Base-by-base conservation (phyloP, 2,797 vertebrate genomes). In the Anas bernieri region DNA sequence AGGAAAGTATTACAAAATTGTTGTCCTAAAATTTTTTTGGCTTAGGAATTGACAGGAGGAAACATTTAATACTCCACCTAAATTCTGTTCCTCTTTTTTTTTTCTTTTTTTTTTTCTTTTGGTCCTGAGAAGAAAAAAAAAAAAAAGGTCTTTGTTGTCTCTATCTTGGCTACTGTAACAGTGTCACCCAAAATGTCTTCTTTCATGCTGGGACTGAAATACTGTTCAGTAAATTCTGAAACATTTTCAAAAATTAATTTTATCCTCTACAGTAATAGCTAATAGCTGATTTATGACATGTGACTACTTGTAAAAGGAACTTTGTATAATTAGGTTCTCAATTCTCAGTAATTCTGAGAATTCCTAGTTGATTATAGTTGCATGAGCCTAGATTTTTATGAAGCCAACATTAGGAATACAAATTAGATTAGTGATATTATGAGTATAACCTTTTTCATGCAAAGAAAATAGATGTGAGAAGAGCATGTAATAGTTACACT, bases 321-420 rank as follows among this genome's bases (percentile, higher is more conserved):
- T 93, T 96, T 82, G 12, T 94, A 84, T 96, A 95, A 96, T 95
- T 95, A 90, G 50, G 59, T 90, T 96, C 94, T 96, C 94, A 94
- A 82, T 96, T 94, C 77, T 94, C 59, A 88, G 76, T 92, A 90
- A 96, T 96, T 95, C 70, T 91, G 70, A 93, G 85, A 90, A 90
- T 93, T 93, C 83, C 91, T 86, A 56, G 91, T 70, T 94, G 85
- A 95, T 96, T 91, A 79, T 78, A 83, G 76, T 86, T 93, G 66
- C 39, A 88, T 63, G 91, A 91, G 66, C 89, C 26, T 45, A 83
- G 76, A 82, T 91, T 97, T 95, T 96, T 94, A 88, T 93, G 82
- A 93, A 77, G 79, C 62, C 73, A 87, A 78, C 76, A 79, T 87
- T 88, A 95, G 17, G 86, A 96, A 86, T 93, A 95, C 84, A 94